A percentile compares a stretch with the other conserved stretches of the same genome.
These are phyloP conservation scores for Brenthis daphne DNA, from an alignment of 2,888 invertebrate genomes.

Conservation along the genomic window DNA sequence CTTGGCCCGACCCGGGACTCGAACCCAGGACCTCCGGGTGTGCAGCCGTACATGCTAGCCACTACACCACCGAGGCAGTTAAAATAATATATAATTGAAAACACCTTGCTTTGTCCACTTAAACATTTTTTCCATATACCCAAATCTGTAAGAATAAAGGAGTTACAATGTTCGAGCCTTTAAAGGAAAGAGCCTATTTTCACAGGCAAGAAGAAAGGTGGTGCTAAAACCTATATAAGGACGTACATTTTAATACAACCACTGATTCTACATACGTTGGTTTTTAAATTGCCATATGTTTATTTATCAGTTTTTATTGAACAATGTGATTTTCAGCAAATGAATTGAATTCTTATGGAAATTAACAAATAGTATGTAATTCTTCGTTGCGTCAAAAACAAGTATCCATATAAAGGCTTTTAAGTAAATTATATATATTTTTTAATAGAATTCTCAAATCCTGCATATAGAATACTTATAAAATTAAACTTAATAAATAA, in stretches of 20 bases:
- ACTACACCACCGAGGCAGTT: too few species aligned
- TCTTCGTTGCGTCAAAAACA: background rate
- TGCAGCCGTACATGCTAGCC: too few species aligned
- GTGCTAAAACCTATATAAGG: slow-evolving; percentile 34
- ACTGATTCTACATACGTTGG: slow-evolving; percentile 32
- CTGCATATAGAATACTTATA: too few species aligned
- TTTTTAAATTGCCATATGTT: slow-evolving; percentile 43
- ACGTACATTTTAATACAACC: slow-evolving; percentile 37
- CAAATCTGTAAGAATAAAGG: slow-evolving; percentile 16
- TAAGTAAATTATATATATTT: too few species aligned
- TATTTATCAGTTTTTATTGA: slow-evolving; percentile 37
- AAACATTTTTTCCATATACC: slow-evolving; percentile 7
- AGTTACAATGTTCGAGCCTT: slow-evolving; percentile 16
- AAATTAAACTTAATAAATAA: too few species aligned
- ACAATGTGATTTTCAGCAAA: slow-evolving; percentile 3
- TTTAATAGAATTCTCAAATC: too few species aligned
- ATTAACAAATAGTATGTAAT: background rate
- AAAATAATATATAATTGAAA: slow-evolving; percentile 7
- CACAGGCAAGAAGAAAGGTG: slow-evolving; percentile 30
- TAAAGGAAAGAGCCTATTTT: slow-evolving; percentile 33
- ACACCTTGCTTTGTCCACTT: background rate
- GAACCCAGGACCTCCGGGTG: too few species aligned
- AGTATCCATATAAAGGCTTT: too few species aligned
- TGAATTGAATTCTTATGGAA: background rate
- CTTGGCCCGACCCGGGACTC: too few species aligned